Percentiles rank a stretch among this genome's conserved stretches.
Conservation (phyloP, 2,888 invertebrate species). For the Cantharis nigra region DNA sequence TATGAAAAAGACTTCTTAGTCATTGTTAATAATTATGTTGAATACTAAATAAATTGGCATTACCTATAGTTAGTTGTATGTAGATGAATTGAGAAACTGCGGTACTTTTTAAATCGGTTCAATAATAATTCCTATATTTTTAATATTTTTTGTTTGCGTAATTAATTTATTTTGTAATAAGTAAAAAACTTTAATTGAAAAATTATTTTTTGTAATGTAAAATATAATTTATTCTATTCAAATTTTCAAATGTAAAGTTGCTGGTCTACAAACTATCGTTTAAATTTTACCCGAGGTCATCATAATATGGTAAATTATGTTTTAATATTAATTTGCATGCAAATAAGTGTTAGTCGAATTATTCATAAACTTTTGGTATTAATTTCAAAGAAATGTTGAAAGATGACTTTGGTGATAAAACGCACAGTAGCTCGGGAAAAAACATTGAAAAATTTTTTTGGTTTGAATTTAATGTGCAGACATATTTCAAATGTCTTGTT, state of each 20-base stretch:
- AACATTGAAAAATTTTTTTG: neutral
- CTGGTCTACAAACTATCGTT: neutral
- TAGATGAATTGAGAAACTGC: neutral
- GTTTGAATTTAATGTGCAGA: neutral
- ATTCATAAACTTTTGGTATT: neutral
- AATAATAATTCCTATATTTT: too few species aligned
- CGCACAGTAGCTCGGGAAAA: neutral
- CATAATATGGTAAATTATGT: neutral
- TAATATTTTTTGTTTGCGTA: too few species aligned
- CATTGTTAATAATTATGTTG: neutral
- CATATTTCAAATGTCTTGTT: constrained; percentile 19
- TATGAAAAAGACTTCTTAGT: neutral
- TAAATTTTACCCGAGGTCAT: neutral
- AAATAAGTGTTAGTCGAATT: neutral
- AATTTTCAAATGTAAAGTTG: neutral
- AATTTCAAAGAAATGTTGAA: neutral
- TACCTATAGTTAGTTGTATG: neutral
- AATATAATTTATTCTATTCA: neutral
- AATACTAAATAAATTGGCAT: neutral
- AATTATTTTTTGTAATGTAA: neutral
- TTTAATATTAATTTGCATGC: neutral
- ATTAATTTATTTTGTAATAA: too few species aligned
- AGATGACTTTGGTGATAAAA: neutral
- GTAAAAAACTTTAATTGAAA: too few species aligned
- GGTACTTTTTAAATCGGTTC: neutral